Conservation (phyloP, 2,113 vertebrate genomes). For the Pomatorhinus ruficollis region DNA sequence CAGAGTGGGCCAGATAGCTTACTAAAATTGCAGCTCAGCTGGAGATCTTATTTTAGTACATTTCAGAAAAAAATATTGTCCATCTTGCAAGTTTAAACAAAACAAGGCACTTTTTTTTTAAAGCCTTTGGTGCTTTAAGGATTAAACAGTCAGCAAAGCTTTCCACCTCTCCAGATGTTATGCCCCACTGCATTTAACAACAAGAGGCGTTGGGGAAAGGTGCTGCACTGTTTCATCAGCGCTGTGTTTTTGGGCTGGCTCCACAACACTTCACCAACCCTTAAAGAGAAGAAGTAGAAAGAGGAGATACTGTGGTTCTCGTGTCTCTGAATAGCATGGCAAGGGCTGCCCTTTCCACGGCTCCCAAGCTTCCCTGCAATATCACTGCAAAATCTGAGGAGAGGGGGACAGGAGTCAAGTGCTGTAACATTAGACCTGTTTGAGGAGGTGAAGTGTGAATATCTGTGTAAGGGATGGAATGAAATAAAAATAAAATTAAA, state of each 20-base stretch:
- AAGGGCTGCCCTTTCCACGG: neutral
- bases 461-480: neutral
- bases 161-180: neutral
- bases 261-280: fast-evolving
- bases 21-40: neutral
- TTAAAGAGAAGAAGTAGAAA: neutral
- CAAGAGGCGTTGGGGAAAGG: neutral
- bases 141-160: neutral
- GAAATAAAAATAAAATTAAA: neutral
- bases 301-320: neutral
- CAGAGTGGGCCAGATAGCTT: neutral
- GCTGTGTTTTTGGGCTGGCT: neutral
- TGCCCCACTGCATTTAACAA: neutral
- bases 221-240: neutral
- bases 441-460: neutral
- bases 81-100: neutral
- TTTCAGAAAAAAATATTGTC: neutral
- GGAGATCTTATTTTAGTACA: neutral
- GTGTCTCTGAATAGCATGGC: neutral
- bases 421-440: neutral
- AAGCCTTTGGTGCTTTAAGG: neutral
- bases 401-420: neutral
- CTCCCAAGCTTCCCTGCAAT: neutral
- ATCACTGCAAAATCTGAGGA: neutral
- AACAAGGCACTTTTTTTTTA: neutral